Evolutionary conservation across 1,140 invertebrate species (phyloP).

Genomic region (Drosophila dunni): DNA sequence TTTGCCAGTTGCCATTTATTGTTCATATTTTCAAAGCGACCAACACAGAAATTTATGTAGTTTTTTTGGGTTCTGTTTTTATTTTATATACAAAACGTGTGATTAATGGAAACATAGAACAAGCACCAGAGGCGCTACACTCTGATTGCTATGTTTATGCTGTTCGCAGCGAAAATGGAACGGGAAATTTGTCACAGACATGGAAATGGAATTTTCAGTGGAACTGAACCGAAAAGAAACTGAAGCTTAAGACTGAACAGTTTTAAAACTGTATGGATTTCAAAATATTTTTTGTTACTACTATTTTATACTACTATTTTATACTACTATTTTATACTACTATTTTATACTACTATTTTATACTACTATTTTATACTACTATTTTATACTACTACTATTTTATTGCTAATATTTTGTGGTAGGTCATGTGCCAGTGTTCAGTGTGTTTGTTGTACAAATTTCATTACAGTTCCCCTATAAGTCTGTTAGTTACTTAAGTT

Average conservation of each 20-base stretch:
- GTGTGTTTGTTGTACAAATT: too few relatives aligned
- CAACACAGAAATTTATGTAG: constrained; percentile 40
- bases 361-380: too few relatives aligned
- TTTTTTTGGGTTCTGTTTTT: constrained; percentile 18
- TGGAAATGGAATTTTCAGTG: neutral
- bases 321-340: too few relatives aligned
- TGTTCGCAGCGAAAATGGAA: neutral
- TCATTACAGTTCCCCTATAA: too few relatives aligned
- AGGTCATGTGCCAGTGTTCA: too few relatives aligned
- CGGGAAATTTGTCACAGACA: neutral
- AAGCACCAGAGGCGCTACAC: constrained; percentile 18
- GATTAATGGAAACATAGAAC: constrained; percentile 42
- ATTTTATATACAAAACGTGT: constrained; percentile 53
- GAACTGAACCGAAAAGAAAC: neutral
- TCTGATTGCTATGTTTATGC: constrained; percentile 27
- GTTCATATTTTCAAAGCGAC: constrained; percentile 33
- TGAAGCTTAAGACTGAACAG: neutral
- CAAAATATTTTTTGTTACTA: too few relatives aligned
- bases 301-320: too few relatives aligned
- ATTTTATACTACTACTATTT: too few relatives aligned
- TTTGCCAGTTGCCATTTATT: constrained; percentile 46
- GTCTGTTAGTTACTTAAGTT: too few relatives aligned
- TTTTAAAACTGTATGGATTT: neutral
- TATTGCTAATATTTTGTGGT: too few relatives aligned
- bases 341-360: too few relatives aligned